These are phyloP conservation scores for Leptinotarsa undecemlineata DNA, from an alignment of 1,140 invertebrate species.

Conservation along the genomic window DNA sequence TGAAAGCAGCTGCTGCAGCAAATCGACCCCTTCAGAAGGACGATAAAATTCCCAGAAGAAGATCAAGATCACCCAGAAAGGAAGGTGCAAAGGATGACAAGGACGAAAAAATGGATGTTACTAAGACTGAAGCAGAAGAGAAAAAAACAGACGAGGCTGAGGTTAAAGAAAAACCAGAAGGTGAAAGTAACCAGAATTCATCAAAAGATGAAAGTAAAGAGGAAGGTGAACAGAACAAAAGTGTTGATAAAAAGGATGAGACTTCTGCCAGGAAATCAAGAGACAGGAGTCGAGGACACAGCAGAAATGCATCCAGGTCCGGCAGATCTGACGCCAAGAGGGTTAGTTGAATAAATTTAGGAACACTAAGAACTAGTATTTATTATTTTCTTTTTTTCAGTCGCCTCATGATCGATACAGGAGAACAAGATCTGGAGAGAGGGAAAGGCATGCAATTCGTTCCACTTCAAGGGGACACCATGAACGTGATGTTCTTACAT, in stretches of 20 bases:
- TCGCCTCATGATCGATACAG: conserved; percentile 4
- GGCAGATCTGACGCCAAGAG: conserved; percentile 19
- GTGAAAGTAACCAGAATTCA: conserved; percentile 42
- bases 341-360: conserved; percentile 9
- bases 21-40: neutral
- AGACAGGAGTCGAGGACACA: conserved; percentile 30
- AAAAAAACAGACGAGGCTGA: conserved; percentile 54
- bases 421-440: conserved; percentile 23
- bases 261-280: conserved; percentile 10
- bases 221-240: conserved; percentile 38
- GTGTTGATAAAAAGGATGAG: conserved; percentile 49
- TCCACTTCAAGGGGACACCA: conserved; percentile 28
- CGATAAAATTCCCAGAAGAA: conserved; percentile 32
- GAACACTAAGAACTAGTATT: neutral
- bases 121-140: conserved; percentile 47
- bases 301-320: conserved; percentile 16
- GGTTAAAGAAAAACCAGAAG: conserved; percentile 55
- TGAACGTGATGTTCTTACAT: conserved; percentile 43
- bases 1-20: conserved; percentile 25
- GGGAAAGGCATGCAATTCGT: conserved; percentile 28
- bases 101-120: neutral
- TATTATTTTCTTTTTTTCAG: neutral
- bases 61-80: conserved; percentile 12
- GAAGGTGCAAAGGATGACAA: neutral
- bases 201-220: conserved; percentile 55